These are phyloP conservation scores for Eurois occulta DNA, from an alignment of 2,888 invertebrate genomes.

Conservation along the genomic window DNA sequence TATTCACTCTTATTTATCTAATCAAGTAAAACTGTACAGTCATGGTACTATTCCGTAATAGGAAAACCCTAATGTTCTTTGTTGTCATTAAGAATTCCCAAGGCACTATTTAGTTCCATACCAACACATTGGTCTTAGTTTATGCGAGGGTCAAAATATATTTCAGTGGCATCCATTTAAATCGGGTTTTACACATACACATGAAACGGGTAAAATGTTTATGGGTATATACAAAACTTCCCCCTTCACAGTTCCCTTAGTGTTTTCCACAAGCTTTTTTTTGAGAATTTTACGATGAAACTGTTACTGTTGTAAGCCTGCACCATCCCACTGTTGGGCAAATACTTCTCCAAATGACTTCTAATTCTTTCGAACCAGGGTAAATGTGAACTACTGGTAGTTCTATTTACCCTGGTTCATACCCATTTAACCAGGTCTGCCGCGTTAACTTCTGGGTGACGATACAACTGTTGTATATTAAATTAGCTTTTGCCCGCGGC, in stretches of 20 bases:
- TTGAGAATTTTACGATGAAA: neutral
- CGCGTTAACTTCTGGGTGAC: too few species aligned
- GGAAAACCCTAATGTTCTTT: slow-evolving; percentile 20
- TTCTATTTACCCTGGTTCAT: too few species aligned
- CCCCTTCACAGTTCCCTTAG: too few species aligned
- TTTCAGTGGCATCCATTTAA: slow-evolving; percentile 8
- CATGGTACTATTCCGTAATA: neutral
- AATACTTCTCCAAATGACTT: neutral
- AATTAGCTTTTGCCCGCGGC: too few species aligned
- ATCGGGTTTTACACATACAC: neutral
- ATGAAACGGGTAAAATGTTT: neutral
- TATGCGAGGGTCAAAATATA: slow-evolving; percentile 25
- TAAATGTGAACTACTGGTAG: neutral
- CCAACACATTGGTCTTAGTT: slow-evolving; percentile 5
- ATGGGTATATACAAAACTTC: neutral
- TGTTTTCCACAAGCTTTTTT: neutral
- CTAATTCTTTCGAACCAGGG: too few species aligned
- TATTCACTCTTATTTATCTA: neutral
- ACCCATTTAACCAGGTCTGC: too few species aligned
- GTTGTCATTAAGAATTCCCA: slow-evolving; percentile 26
- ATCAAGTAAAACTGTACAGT: slow-evolving; percentile 11
- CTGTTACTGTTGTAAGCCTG: neutral
- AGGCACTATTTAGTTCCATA: slow-evolving; percentile 17
- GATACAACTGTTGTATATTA: too few species aligned
- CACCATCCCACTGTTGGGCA: neutral